These are phyloP conservation scores for Oryctolagus cuniculus DNA, from an alignment of 2,113 vertebrate species.

Conservation along the genomic window DNA sequence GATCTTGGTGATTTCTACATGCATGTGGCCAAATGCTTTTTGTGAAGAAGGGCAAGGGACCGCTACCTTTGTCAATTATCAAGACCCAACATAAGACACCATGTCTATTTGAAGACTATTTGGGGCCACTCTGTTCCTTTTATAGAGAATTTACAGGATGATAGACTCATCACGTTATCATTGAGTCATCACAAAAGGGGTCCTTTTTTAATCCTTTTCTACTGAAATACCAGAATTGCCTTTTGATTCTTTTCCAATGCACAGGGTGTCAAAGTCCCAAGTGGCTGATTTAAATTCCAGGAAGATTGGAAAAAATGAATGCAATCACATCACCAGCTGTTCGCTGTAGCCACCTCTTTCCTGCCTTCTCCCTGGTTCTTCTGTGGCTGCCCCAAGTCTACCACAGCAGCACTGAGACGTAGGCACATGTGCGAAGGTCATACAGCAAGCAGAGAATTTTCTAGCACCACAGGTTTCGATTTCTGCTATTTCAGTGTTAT, in stretches of 20 bases:
- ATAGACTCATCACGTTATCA: background rate
- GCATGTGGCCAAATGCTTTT: no score
- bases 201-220: background rate
- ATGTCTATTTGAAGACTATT: background rate
- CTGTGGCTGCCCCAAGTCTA: background rate
- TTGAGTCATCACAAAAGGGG: background rate
- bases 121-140: background rate
- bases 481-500: constrained; percentile 9
- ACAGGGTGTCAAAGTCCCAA: background rate
- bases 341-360: background rate
- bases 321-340: accelerated
- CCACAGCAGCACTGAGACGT: accelerated
- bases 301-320: background rate
- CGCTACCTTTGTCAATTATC: background rate
- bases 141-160: no score
- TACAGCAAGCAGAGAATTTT: constrained; percentile 75
- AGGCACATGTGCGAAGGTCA: constrained; percentile 63
- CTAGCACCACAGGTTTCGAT: constrained; percentile 76
- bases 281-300: constrained; percentile 43
- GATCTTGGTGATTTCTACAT: no score
- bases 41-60: background rate
- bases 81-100: background rate
- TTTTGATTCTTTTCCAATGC: constrained; percentile 29
- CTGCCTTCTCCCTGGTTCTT: background rate
- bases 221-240: constrained; percentile 24